These are phyloP conservation scores for Parotia lawesii DNA, from an alignment of 2,113 vertebrate genomes.

Conservation along the genomic window DNA sequence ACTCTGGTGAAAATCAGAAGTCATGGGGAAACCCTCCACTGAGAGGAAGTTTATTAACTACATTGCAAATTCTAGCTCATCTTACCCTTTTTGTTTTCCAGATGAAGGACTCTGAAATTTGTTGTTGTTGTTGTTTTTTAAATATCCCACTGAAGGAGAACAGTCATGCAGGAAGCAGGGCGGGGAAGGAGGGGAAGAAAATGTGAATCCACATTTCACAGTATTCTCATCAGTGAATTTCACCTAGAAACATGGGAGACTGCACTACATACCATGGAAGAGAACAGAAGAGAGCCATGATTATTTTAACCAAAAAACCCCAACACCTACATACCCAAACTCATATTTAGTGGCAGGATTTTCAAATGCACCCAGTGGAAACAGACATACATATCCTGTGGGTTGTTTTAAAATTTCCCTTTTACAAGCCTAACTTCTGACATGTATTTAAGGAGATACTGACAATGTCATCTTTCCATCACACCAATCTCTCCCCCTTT, in stretches of 20 bases:
- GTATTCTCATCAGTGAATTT: not conserved
- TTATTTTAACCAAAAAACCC: not conserved
- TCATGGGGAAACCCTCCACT: not conserved
- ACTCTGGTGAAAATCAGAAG: slow-evolving; percentile 20
- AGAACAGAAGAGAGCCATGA: not conserved
- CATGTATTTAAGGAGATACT: not conserved
- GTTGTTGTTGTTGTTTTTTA: not conserved
- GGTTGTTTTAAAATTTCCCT: not conserved
- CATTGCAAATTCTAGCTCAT: not conserved
- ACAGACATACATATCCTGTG: not conserved
- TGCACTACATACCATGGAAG: not conserved
- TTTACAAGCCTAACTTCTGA: not conserved
- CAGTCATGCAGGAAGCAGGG: not conserved
- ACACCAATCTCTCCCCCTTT: not conserved
- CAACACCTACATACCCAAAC: not conserved
- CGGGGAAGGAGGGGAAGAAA: not conserved
- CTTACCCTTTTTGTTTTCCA: not conserved
- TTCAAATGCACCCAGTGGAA: not conserved
- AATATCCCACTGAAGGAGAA: not conserved
- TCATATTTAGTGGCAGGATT: not conserved
- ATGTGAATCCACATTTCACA: not conserved
- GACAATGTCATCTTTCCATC: not conserved
- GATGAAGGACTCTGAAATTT: not conserved
- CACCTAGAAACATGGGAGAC: not conserved
- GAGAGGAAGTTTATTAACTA: slow-evolving; percentile 12